Evolutionary conservation across 2,113 vertebrate species (phyloP), one percentile per base, ranked within the genome.

Genomic region (Bos javanicus): DNA sequence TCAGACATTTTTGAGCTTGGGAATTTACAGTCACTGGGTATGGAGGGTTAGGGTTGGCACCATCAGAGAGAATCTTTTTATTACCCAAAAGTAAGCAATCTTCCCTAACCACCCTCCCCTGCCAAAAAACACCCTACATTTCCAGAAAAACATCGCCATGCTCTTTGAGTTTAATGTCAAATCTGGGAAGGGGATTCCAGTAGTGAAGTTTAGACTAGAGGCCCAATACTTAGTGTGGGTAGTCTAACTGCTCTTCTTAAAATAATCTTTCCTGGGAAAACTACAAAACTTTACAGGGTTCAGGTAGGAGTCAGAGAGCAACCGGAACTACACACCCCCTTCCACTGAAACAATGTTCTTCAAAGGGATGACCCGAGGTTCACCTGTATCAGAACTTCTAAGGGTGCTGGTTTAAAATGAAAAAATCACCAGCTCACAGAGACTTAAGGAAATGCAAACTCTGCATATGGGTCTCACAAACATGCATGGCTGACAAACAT

Each of bases 61-160:
- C 30, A 81, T 25, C 19, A 92, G 16, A 78, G 12, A 30, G 3
- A 87, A 80, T 84, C 11, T 43, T 85, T 59, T 74, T 85, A 13
- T 43, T 84, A 54, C 15, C 30, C 76, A 39, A 94, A 95, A 80
- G 82, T 52, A 90, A 82, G n/a, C 4, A 50, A 36, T 60, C 7
- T 15, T 14, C 6, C 1, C 13, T n/a, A 21, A 54, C 25, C 10
- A 7, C 11, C 3, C 19, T 3, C 30, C 19, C 5, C 26, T 4
- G 11, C 0, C 2, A 0, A 78, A 5, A 78, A 52, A 25, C 25
- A 3, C 2, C 26, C 84, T 7, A 80, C 7, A 87, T 54, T 82
- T 92, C 16, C 15, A 96, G 74, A 76, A 87, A 95, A 57, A 57
- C n/a, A 30, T 81, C 12, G 3, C 21, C 81, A 7, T 8, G 80